Conservation (phyloP, 2,888 invertebrate species). For the Thera obeliscata region DNA sequence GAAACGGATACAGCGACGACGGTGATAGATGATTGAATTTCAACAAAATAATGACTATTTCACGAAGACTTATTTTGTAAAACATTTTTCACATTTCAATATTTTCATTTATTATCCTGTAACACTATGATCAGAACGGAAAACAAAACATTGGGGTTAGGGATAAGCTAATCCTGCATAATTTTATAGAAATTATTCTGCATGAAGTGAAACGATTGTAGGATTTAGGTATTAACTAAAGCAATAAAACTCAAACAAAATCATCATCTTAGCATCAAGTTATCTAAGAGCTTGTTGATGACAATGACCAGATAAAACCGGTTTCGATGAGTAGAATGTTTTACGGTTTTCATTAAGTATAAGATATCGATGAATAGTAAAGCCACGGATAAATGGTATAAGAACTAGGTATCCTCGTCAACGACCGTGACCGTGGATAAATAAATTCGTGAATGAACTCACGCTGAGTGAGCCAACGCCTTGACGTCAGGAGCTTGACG, state of each 20-base stretch:
- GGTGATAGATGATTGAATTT: slow-evolving; percentile 1
- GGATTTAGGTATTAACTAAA: slow-evolving; percentile 1
- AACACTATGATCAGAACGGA: not conserved
- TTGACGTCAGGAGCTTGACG: slow-evolving; percentile 71
- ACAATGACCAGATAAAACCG: slow-evolving; percentile 17
- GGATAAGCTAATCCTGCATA: not conserved
- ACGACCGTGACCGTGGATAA: slow-evolving; percentile 65
- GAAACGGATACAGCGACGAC: not conserved
- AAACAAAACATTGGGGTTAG: not conserved
- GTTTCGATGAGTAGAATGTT: slow-evolving; percentile 15
- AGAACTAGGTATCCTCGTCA: slow-evolving; percentile 35
- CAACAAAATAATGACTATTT: not conserved
- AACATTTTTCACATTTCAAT: too few species aligned
- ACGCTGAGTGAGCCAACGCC: slow-evolving; percentile 54
- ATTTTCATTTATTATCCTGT: not conserved
- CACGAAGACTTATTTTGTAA: too few species aligned
- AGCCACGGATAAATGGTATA: slow-evolving; percentile 15
- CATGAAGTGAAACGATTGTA: not conserved
- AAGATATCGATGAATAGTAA: slow-evolving; percentile 22
- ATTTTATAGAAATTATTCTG: not conserved
- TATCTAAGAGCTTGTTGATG: slow-evolving; percentile 6
- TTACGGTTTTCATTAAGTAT: slow-evolving; percentile 11
- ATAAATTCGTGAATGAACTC: slow-evolving; percentile 78
- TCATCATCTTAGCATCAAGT: not conserved
- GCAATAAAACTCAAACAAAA: slow-evolving; percentile 19